Conservation (phyloP, 2,888 invertebrate species). For the Macaria liturata region DNA sequence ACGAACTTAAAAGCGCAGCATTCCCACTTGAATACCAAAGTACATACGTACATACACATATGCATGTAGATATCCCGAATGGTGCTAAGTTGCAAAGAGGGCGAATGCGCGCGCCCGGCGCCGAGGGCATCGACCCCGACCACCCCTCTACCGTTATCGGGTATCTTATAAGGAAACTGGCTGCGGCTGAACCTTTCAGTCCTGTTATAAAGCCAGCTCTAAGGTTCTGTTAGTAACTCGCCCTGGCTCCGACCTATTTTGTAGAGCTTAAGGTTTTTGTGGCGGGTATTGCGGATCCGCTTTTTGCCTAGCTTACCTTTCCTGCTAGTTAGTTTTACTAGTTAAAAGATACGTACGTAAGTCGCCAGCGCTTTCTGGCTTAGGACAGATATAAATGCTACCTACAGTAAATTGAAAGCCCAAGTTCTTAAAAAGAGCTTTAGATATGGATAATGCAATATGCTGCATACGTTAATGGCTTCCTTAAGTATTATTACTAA, state of each 20-base stretch:
- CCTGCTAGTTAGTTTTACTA: too few species aligned
- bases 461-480: too few species aligned
- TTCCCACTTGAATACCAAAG: too few species aligned
- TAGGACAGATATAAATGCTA: too few species aligned
- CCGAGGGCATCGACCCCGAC: slow-evolving; percentile 66
- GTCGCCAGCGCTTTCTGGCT: too few species aligned
- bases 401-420: too few species aligned
- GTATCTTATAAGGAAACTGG: slow-evolving; percentile 71
- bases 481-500: too few species aligned
- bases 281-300: background rate
- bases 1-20: too few species aligned
- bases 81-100: slow-evolving; percentile 24
- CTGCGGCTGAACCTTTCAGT: slow-evolving; percentile 45
- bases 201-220: slow-evolving; percentile 14
- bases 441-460: too few species aligned
- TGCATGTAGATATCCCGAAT: slow-evolving; percentile 7
- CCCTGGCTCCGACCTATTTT: slow-evolving; percentile 5
- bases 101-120: slow-evolving; percentile 43
- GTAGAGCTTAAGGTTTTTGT: slow-evolving; percentile 5
- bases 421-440: too few species aligned
- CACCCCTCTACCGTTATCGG: slow-evolving; percentile 76
- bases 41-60: background rate
- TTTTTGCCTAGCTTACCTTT: too few species aligned
- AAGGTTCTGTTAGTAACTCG: slow-evolving; percentile 1
- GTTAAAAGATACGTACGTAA: too few species aligned